Base-by-base conservation (phyloP, 35 echinoderm and acorn worm species). In the Strongylocentrotus purpuratus region DNA sequence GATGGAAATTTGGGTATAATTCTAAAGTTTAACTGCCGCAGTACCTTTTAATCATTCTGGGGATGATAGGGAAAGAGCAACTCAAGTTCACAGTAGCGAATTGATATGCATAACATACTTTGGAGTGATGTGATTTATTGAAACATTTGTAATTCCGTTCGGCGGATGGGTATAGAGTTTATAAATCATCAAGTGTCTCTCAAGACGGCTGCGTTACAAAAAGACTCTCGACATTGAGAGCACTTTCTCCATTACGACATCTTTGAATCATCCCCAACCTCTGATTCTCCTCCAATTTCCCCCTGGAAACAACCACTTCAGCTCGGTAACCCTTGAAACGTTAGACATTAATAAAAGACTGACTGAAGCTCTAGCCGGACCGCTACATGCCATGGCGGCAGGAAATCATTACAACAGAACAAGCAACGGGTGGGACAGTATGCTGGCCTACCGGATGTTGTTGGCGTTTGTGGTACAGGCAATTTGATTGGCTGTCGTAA, bases 401-500 rank as follows among this genome's bases (percentile, higher is more conserved):
- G 65, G 65, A 78, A 78, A 78, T 78, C 65, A 78, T 78, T 31
- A 78, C 65, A 28, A 78, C 65, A 78, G n/a, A 78, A n/a, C 65
- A 78, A 78, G 65, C 65, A 78, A 78, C 22, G 65, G 65, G 65
- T 78, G 65, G 65, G 65, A 78, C 65, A 22, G 65, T 78, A 78
- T n/a, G 28, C 4, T 78, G 65, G 65, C 28, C 65, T n/a, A 18
- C 65, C 65, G 65, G 65, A 78, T 28, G 65, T 78, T 4, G 65
- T 78, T 78, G 65, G 65, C 65, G 65, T 78, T 78, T 78, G 22
- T 15, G 4, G 65, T 22, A 78, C 20, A 78, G 65, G 20, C 65
- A 3, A 6, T 28, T 7, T 78, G 65, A 78, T 6, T 2, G 28
- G 65, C 25, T 78, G 20, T 78, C 65, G 22, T 78, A 78, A 28